Conservation (phyloP, 2,888 invertebrate genomes). For the Heliconius ismenius region DNA sequence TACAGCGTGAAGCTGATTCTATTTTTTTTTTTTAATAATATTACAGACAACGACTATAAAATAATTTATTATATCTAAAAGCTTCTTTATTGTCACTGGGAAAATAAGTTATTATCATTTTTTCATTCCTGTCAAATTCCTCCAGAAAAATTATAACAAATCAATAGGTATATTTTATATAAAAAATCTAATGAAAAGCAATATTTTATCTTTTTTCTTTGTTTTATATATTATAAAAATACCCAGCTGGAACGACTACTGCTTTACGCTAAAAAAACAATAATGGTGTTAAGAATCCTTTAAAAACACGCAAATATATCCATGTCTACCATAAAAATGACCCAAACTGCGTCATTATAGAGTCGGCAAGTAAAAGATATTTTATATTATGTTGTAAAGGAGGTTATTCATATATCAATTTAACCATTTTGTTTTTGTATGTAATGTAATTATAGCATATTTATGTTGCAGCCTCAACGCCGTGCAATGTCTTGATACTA, state of each 20-base stretch:
- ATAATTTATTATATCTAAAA: too few relatives aligned
- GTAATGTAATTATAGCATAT: too few relatives aligned
- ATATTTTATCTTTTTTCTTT: not conserved
- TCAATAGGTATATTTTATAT: not conserved
- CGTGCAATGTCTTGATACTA: too few relatives aligned
- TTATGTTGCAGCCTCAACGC: too few relatives aligned
- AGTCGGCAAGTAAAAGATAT: slow-evolving; percentile 40
- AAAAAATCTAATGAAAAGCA: not conserved
- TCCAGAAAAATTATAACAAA: too few relatives aligned
- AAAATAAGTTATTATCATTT: not conserved
- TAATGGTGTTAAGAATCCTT: slow-evolving; percentile 24
- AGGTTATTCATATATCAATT: slow-evolving; percentile 15
- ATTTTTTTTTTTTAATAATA: too few relatives aligned
- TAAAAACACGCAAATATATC: slow-evolving; percentile 52
- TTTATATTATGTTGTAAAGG: slow-evolving; percentile 39
- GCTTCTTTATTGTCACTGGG: too few relatives aligned
- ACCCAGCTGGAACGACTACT: slow-evolving; percentile 33
- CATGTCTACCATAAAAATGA: slow-evolving; percentile 54
- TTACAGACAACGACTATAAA: too few relatives aligned
- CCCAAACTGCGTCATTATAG: slow-evolving; percentile 51
- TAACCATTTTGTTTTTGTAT: not conserved
- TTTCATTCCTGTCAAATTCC: not conserved
- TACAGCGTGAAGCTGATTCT: too few relatives aligned
- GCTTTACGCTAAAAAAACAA: slow-evolving; percentile 39
- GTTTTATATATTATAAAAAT: not conserved